These are phyloP conservation scores for Sebastes wilsoni DNA, from an alignment of 2,797 vertebrate genomes.

Conservation along the genomic window DNA sequence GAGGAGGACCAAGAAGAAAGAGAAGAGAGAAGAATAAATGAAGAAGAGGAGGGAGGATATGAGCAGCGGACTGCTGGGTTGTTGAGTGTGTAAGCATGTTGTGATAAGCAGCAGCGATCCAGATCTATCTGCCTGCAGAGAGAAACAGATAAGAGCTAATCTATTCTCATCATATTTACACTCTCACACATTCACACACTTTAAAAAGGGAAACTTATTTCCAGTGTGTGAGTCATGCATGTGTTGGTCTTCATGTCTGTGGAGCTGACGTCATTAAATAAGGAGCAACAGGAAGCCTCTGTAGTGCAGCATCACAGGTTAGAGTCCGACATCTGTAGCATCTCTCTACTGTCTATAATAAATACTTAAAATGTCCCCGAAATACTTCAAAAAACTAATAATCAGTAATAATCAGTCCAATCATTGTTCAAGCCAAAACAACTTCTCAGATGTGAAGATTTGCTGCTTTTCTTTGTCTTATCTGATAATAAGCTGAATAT, in stretches of 20 bases:
- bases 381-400: background rate
- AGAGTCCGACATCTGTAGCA: background rate
- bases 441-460: background rate
- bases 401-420: background rate
- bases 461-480: background rate
- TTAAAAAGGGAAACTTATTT: background rate
- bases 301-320: background rate
- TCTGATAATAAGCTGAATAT: too few relatives aligned
- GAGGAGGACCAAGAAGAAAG: background rate
- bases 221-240: background rate
- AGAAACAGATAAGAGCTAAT: conserved; percentile 48
- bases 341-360: background rate
- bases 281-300: background rate
- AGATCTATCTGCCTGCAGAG: conserved; percentile 44
- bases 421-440: background rate
- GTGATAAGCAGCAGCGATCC: conserved; percentile 55
- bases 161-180: conserved; percentile 35
- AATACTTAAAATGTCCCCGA: background rate
- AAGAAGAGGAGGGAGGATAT: background rate
- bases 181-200: conserved; percentile 28
- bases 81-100: conserved; percentile 39
- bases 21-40: background rate
- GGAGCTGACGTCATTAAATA: background rate
- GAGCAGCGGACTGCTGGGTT: background rate
- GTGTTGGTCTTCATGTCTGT: background rate